Evolutionary conservation across 2,888 invertebrate species (phyloP).

Genomic region (Tridacna gigas): DNA sequence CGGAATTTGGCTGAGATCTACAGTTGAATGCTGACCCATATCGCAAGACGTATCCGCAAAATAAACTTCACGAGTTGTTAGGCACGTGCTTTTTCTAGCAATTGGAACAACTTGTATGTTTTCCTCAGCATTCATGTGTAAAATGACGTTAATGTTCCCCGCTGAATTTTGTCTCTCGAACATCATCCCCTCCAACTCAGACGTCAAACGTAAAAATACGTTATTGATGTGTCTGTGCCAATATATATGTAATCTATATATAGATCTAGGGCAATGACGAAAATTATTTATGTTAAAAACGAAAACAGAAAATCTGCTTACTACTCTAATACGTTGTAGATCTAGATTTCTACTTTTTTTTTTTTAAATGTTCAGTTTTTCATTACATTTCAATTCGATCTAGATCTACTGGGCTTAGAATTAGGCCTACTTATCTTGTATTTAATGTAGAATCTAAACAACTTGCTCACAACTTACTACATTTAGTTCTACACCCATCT

Average conservation of each 20-base stretch:
- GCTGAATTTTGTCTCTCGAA: constrained; percentile 28
- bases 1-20: constrained; percentile 5
- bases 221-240: not conserved
- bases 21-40: not conserved
- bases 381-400: too few relatives aligned
- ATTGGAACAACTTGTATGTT: constrained; percentile 44
- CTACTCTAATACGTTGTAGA: too few relatives aligned
- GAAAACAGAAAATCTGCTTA: not conserved
- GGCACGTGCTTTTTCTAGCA: not conserved
- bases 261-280: not conserved
- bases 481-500: too few relatives aligned
- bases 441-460: too few relatives aligned
- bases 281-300: not conserved
- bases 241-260: not conserved
- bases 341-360: too few relatives aligned
- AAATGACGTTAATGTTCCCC: constrained; percentile 17
- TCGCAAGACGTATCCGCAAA: not conserved
- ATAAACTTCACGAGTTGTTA: not conserved
- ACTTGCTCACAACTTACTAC: too few relatives aligned
- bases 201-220: not conserved
- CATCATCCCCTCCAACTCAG: not conserved
- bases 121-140: constrained; percentile 36
- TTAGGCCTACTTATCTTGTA: too few relatives aligned
- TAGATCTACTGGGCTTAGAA: too few relatives aligned
- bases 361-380: too few relatives aligned